A percentile compares a stretch with the other conserved stretches of the same genome.
Evolutionary conservation across 2,113 vertebrate genomes (phyloP).

Genomic region (western clawed frog (Xenopus tropicalis)): DNA sequence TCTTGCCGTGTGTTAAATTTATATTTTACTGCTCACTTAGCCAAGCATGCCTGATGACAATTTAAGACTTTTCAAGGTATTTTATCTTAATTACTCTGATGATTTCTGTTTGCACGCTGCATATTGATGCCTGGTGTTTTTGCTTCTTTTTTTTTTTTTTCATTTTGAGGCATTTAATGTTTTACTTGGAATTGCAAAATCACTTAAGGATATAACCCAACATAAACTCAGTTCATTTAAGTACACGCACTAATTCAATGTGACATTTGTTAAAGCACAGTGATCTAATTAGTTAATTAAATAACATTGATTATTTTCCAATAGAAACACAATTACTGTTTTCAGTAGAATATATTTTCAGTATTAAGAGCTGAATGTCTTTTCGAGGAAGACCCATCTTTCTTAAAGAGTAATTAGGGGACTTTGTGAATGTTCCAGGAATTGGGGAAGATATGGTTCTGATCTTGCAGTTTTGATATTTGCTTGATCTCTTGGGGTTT

Average conservation of each 20-base stretch:
- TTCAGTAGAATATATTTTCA: background rate
- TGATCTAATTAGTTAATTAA: slow-evolving; percentile 37
- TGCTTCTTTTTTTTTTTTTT: slow-evolving; percentile 15
- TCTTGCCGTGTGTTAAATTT: slow-evolving; percentile 26
- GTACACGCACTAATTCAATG: slow-evolving; percentile 37
- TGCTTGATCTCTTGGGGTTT: no score
- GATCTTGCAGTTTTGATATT: no score
- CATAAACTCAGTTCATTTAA: slow-evolving; percentile 37
- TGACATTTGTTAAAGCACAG: slow-evolving; percentile 31
- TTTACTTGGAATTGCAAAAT: slow-evolving; percentile 42
- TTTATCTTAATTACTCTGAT: slow-evolving; percentile 43
- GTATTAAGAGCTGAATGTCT: no score
- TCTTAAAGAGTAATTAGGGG: no score
- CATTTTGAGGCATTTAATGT: slow-evolving; percentile 30
- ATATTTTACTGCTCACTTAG: slow-evolving; percentile 30
- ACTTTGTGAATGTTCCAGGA: no score
- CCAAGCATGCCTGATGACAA: slow-evolving; percentile 10
- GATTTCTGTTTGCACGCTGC: slow-evolving; percentile 25
- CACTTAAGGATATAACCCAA: slow-evolving; percentile 19
- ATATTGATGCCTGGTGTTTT: slow-evolving; percentile 32
- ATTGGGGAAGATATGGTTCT: no score
- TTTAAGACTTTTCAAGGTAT: slow-evolving; percentile 30
- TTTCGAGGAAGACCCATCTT: no score
- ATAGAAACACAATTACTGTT: slow-evolving; percentile 20
- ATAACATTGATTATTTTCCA: slow-evolving; percentile 37